A percentile compares a stretch with the other conserved stretches of the same genome.
These are phyloP conservation scores for Cynopterus brachyotis DNA, from an alignment of 2,113 vertebrate genomes.

Conservation along the genomic window DNA sequence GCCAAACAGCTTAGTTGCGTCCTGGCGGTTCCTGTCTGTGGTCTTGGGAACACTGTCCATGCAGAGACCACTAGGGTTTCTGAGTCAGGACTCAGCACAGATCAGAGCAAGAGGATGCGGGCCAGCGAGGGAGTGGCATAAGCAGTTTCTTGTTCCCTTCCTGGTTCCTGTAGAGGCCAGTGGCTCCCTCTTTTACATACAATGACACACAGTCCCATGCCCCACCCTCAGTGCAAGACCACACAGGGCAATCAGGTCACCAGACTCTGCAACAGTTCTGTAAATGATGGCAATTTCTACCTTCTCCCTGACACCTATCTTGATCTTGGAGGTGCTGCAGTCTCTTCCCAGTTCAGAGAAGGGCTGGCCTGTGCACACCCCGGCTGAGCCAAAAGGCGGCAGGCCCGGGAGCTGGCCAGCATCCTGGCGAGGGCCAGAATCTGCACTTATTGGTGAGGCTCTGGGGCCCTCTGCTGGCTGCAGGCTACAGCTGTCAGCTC, in stretches of 20 bases:
- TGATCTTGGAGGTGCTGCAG: not conserved
- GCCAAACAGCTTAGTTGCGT: not conserved
- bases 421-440: too few relatives aligned
- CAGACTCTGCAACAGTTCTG: not conserved
- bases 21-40: not conserved
- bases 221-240: not conserved
- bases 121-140: not conserved
- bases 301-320: not conserved
- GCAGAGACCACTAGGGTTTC: not conserved
- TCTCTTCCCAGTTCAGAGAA: not conserved
- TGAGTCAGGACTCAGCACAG: not conserved
- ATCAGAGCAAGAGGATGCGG: not conserved
- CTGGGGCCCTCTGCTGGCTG: constrained; percentile 81
- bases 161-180: not conserved
- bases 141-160: not conserved
- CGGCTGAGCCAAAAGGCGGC: not conserved
- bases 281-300: not conserved
- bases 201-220: not conserved
- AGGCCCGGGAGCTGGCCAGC: not conserved
- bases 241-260: not conserved
- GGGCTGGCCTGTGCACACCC: not conserved
- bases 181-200: not conserved
- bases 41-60: not conserved
- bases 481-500: not conserved
- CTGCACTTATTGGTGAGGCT: constrained; percentile 61